Evolutionary conservation across 2,797 vertebrate species (phyloP).

Genomic region (Alauda arvensis): DNA sequence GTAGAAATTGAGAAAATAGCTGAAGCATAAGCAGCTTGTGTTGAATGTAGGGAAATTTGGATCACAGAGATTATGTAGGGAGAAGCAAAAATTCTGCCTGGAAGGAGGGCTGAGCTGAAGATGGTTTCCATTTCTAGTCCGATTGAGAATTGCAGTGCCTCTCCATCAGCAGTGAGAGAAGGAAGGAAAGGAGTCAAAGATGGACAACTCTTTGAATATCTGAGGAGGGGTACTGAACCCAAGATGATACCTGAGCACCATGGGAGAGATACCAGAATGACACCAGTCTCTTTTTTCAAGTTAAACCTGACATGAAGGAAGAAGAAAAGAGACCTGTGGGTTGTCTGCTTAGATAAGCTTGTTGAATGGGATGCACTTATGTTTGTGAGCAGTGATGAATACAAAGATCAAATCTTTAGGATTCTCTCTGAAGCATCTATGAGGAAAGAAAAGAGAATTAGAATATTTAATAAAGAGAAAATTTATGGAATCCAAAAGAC

Average conservation of each 20-base stretch:
- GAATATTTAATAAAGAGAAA: not conserved
- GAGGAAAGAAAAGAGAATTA: not conserved
- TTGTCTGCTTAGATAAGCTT: not conserved
- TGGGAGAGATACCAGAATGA: not conserved
- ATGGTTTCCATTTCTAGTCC: not conserved
- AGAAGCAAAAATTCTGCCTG: not conserved
- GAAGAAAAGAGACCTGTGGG: not conserved
- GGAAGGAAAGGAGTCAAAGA: rapidly evolving
- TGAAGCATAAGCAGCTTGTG: not conserved
- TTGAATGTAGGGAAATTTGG: not conserved
- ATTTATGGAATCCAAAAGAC: not conserved
- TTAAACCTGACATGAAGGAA: not conserved
- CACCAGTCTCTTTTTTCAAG: not conserved
- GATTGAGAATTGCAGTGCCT: not conserved
- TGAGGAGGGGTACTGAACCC: not conserved
- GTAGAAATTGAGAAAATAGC: not conserved
- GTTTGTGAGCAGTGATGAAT: not conserved
- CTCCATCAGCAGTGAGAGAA: not conserved
- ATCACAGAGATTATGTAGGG: not conserved
- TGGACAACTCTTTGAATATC: not conserved
- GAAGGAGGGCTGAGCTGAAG: not conserved
- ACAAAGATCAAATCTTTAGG: not conserved
- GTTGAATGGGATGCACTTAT: not conserved
- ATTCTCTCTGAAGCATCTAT: not conserved
- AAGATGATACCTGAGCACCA: not conserved